Evolutionary conservation across 2,113 vertebrate species (phyloP).

Genomic region (Hoplias malabaricus): DNA sequence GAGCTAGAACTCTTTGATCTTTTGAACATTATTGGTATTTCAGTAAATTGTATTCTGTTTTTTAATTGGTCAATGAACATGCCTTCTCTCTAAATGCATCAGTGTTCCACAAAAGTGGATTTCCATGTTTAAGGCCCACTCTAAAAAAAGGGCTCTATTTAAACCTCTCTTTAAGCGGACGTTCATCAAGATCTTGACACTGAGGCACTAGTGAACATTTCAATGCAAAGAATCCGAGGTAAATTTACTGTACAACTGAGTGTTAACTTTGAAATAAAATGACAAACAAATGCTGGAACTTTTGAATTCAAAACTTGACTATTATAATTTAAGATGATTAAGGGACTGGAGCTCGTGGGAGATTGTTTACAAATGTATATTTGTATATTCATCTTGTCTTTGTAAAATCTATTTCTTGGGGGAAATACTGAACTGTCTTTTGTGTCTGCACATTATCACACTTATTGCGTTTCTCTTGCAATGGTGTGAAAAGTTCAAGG

Average conservation of each 20-base stretch:
- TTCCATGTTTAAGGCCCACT: no score
- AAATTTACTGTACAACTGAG: no score
- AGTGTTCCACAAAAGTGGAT: no score
- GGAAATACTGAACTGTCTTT: background rate
- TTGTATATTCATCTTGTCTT: background rate
- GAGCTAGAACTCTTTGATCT: no score
- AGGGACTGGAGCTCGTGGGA: background rate
- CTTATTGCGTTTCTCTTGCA: background rate
- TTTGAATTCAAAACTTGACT: background rate
- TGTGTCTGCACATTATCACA: background rate
- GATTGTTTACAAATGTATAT: conserved; percentile 22
- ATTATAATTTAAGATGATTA: background rate
- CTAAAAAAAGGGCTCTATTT: no score
- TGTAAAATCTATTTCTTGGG: background rate
- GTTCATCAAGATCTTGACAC: no score
- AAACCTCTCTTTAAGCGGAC: background rate
- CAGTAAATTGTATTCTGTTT: no score
- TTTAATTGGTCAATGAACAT: no score
- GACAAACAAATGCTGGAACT: background rate
- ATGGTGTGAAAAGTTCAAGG: background rate
- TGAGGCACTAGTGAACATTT: background rate
- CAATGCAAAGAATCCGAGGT: background rate
- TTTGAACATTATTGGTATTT: no score
- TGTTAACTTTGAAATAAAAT: no score
- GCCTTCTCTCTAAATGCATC: no score